Evolutionary conservation across 2,113 vertebrate genomes (phyloP), one percentile per base, ranked within the genome.

Genomic region (Austrofundulus limnaeus): DNA sequence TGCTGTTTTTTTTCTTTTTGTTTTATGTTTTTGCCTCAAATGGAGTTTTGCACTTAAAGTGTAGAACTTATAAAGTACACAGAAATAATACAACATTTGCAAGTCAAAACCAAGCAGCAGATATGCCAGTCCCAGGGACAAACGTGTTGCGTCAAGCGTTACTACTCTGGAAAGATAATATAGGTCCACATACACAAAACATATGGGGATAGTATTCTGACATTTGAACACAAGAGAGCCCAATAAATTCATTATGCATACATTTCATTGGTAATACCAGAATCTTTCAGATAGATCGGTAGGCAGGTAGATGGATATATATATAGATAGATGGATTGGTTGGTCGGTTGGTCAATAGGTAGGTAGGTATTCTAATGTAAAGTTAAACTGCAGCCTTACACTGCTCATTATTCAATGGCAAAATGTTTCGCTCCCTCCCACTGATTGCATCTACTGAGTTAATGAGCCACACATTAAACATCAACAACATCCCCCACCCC

Each of bases 401-500:
- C 69, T 60, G 75, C 62, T 87, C 77, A 73, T 84, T 84, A 78
- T 65, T 78, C 46, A 25, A 64, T 56, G 72, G 74, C 53, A 63
- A 76, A 82, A 86, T 67, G 59, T 84, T 71, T 74, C 60, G 16
- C 75, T 77, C 73, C 61, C 68, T 80, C 70, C 64, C 67, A 56
- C 66, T 74, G 78, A 84, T 86, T 77, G 76, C 78, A 84, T 86
- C 81, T 77, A 50, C 50, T 15, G 74, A 82, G 79, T 78, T 78
- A 86, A 86, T 86, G 84, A 86, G 58, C 73, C 76, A 66, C 66
- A 72, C 75, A 70, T 31, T 37, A 59, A 80, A 83, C 72, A 67
- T 69, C 15, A 46, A 34, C 56, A 61, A 66, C 64, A 60, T 56
- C 57, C 66, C 48, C 43, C n/a, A n/a, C n/a, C n/a, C n/a, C n/a